Evolutionary conservation across 2,888 invertebrate genomes (phyloP), one percentile per base, ranked within the genome.

Genomic region (Ametastegia equiseti): DNA sequence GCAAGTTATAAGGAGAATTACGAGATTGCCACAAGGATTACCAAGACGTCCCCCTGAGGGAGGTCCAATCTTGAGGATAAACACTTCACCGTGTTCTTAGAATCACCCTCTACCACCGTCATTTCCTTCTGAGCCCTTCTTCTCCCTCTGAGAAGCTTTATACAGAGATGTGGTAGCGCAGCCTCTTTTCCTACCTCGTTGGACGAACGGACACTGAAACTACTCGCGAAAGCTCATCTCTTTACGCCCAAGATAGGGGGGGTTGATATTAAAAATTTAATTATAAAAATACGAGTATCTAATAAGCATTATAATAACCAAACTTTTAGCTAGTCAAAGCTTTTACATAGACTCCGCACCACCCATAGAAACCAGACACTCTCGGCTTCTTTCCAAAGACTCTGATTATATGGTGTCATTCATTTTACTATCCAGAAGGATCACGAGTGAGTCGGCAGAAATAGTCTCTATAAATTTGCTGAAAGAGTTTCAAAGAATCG

Each of bases 11-110:
- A 86, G 87, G 87, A 85, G 89, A 90, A 91, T 91, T 91, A 91
- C 90, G 90, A 91, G 91, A 91, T 91, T 91, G 91, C 91, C 89
- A 88, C 88, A 87, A 89, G 90, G 90, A 91, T 91, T 91, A 91
- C 90, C 87, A 88, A 87, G 89, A 91, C 90, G 90, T 88, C 89
- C 90, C 89, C 86, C 82, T n/a, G n/a, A n/a, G 88, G 87, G 88
- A 91, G 90, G 91, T 91, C 91, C 91, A 91, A 91, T 91, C 91
- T 91, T 90, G 87, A 89, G 91, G 90, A 91, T 91, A 91, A 91
- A 91, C 91, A 91, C 91, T 91, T 91, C 88, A 89, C 87, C 86
- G 88, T 90, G 89, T 88, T 89, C 88, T 89, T 88, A 87, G 78
- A 78, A 78, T 78, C 78, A 63, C 78, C 60, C 78, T 78, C 60